Percentiles rank a stretch among this genome's conserved stretches.
Evolutionary conservation across 2,797 vertebrate species (phyloP).

Genomic region (Typhlichthys eigenmanni): DNA sequence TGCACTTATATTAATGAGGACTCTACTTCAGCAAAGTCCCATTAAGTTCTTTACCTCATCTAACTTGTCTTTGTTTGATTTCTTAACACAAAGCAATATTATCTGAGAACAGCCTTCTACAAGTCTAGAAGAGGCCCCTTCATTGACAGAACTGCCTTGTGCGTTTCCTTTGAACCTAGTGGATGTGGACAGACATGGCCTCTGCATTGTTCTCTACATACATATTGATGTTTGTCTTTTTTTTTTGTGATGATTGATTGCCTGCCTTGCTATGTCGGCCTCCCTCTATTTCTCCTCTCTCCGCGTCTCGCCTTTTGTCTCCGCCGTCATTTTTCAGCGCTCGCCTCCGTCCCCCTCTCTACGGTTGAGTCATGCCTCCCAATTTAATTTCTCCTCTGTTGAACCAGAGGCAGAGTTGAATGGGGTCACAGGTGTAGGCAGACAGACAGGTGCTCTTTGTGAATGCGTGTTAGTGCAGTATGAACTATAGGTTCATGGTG

Average conservation of each 20-base stretch:
- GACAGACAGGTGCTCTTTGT: no score
- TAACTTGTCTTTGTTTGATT: slow-evolving; percentile 19
- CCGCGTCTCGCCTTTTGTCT: slow-evolving; percentile 20
- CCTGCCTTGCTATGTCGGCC: slow-evolving; percentile 29
- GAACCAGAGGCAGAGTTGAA: not conserved
- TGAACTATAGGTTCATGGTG: no score
- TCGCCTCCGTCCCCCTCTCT: not conserved
- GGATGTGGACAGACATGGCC: slow-evolving; percentile 9
- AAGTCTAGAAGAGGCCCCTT: slow-evolving; percentile 6
- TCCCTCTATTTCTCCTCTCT: slow-evolving; percentile 26
- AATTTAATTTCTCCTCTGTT: slow-evolving; percentile 17
- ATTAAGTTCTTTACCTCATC: slow-evolving; percentile 4
- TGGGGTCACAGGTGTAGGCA: no score
- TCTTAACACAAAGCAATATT: slow-evolving; percentile 10
- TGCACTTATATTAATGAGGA: no score
- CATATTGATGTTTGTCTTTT: slow-evolving; percentile 34
- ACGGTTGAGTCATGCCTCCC: not conserved
- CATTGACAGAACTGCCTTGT: slow-evolving; percentile 9
- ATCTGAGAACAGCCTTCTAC: not conserved
- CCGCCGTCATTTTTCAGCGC: not conserved
- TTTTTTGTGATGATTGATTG: slow-evolving; percentile 44
- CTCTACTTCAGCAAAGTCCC: no score
- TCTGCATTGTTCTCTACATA: slow-evolving; percentile 16
- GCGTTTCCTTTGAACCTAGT: slow-evolving; percentile 10
- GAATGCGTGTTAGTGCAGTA: no score